Evolutionary conservation across 2,797 vertebrate species (phyloP).

Genomic region (Antennarius maculatus): DNA sequence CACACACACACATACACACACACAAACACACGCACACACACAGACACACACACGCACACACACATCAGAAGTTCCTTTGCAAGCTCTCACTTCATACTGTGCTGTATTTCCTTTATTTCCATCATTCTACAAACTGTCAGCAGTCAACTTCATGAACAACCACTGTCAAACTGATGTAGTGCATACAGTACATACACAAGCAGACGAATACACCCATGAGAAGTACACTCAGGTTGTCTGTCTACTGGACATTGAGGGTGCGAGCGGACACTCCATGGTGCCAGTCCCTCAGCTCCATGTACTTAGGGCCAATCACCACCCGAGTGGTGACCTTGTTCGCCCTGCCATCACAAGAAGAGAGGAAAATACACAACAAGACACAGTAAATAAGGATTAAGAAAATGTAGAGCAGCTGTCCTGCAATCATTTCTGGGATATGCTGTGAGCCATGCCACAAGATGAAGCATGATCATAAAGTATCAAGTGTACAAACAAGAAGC

Average conservation of each 20-base stretch:
- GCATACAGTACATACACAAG: slow-evolving; percentile 16
- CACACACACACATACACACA: background rate
- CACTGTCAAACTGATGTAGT: slow-evolving; percentile 17
- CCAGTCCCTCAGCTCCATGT: slow-evolving; percentile 97
- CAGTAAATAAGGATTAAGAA: slow-evolving; percentile 40
- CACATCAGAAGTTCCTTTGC: slow-evolving; percentile 7
- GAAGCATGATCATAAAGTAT: slow-evolving; percentile 2
- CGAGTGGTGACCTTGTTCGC: slow-evolving; percentile 87
- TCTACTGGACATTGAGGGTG: slow-evolving; percentile 96
- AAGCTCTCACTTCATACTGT: slow-evolving; percentile 18
- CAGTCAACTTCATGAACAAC: slow-evolving; percentile 5
- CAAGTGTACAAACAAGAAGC: slow-evolving; percentile 11
- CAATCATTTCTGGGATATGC: slow-evolving; percentile 8
- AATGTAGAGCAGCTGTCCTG: background rate
- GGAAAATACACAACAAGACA: slow-evolving; percentile 31
- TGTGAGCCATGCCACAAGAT: slow-evolving; percentile 37
- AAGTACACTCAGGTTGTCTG: slow-evolving; percentile 44
- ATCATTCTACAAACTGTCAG: slow-evolving; percentile 13
- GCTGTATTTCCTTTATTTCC: slow-evolving; percentile 29
- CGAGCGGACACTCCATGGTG: slow-evolving; percentile 98
- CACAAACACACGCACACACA: background rate
- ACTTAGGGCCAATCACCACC: slow-evolving; percentile 91
- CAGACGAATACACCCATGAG: background rate
- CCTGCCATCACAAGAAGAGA: slow-evolving; percentile 74
- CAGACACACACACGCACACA: background rate